These are phyloP conservation scores for Allochrocebus solatus DNA, from an alignment of 2,797 vertebrate species.

Conservation along the genomic window DNA sequence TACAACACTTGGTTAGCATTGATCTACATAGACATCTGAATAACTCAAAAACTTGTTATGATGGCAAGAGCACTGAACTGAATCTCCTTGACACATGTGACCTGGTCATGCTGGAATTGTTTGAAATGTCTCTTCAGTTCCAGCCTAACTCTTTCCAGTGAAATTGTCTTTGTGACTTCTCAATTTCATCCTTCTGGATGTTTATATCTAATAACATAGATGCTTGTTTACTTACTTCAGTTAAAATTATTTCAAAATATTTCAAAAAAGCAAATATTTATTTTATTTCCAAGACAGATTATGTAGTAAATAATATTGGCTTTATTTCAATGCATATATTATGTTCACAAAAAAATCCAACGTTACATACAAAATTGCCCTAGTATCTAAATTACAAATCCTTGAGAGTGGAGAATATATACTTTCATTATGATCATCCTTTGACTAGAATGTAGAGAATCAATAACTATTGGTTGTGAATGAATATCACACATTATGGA, in stretches of 20 bases:
- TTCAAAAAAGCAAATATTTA: constrained; percentile 26
- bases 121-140: constrained; percentile 1
- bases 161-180: neutral
- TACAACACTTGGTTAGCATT: constrained; percentile 35
- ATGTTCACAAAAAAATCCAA: constrained; percentile 1
- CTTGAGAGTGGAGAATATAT: neutral
- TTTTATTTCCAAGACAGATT: constrained; percentile 45
- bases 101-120: neutral
- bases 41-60: constrained; percentile 51
- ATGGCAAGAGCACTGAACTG: neutral
- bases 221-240: neutral
- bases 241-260: constrained; percentile 17
- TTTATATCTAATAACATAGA: constrained; percentile 5
- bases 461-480: neutral
- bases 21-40: constrained; percentile 34
- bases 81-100: constrained; percentile 7
- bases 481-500: neutral
- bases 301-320: neutral
- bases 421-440: neutral
- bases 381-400: neutral
- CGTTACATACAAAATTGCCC: neutral
- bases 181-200: neutral
- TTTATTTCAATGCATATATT: constrained; percentile 38
- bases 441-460: neutral
- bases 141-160: neutral